Percentiles rank a stretch among this genome's conserved stretches.
phyloP scores from a whole-genome alignment of 2,113 vertebrate species.

The Mystacornis crossleyi region DNA sequence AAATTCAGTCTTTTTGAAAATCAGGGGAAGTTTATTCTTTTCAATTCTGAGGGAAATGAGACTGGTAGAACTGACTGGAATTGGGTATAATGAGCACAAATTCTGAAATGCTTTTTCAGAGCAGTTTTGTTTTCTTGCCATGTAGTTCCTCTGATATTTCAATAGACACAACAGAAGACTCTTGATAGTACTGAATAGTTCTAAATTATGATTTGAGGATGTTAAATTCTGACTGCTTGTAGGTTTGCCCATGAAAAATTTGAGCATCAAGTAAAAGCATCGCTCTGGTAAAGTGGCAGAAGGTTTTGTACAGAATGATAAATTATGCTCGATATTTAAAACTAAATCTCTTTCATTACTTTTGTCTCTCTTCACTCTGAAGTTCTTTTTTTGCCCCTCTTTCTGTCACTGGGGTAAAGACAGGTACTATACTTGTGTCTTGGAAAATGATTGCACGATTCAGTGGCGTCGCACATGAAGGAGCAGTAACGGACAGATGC shows the following conservation, averaged over 20 bases:
- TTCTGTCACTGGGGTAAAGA: constrained; percentile 9
- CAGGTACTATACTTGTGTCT: neutral
- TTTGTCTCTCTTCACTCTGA: neutral
- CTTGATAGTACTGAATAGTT: constrained; percentile 25
- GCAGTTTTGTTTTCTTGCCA: neutral
- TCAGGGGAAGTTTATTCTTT: neutral
- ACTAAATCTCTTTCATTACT: neutral
- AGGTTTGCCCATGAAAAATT: neutral
- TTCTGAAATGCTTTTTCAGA: constrained; percentile 32
- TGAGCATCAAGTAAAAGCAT: constrained; percentile 13
- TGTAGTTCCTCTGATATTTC: constrained; percentile 29
- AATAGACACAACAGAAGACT: constrained; percentile 9
- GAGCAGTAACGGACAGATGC: neutral
- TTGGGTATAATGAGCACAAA: neutral
- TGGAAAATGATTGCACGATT: neutral
- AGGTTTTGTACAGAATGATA: neutral
- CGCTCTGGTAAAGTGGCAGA: neutral
- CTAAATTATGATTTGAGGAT: neutral
- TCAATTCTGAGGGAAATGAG: neutral
- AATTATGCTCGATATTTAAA: constrained; percentile 29
- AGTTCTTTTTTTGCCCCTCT: neutral
- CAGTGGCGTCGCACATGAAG: neutral
- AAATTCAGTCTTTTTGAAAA: constrained; percentile 29
- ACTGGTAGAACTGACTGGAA: constrained; percentile 5
- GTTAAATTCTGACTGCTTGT: constrained; percentile 6